Evolutionary conservation across 2,888 invertebrate species (phyloP), one percentile per base, ranked within the genome.

Genomic region (Drosophila tripunctata): DNA sequence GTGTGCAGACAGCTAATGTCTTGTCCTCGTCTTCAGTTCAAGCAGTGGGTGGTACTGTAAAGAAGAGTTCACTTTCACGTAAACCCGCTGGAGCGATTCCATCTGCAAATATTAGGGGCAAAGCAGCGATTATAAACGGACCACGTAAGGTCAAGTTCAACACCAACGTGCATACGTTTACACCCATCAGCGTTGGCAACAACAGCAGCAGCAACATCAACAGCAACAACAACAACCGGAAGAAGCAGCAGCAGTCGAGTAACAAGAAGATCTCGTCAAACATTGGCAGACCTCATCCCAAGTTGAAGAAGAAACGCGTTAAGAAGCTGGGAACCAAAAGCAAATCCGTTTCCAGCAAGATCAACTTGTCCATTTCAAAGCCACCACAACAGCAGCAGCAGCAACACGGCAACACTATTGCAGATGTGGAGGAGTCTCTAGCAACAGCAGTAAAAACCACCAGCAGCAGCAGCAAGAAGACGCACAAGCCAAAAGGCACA

Each of bases 101-200:
- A 12, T 2, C 31, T 44, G 31, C 21, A 4, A 35, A 45, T 31
- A 15, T n/a, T 36, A 38, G 27, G 38, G 12, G 36, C 17, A 27
- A 17, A 4, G n/a, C 27, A 17, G 5, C 55, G 2, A 50, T 43
- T 6, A 36, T 36, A 7, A 33, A 24, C 5, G 52, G 31, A 8
- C 33, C 56, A 0, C 71, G 82, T 1, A 75, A 82, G 24, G 86
- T 82, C 3, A 82, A 82, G 24, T 82, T 82, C 43, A 73, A 83
- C 10, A 4, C 65, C 12, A 70, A 78, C 38, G 67, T 85, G 10
- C 73, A 67, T 36, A 78, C 83, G 4, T 79, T 35, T 36, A 63
- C 79, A 8, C 43, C 64, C 15, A 43, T 5, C 12, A 45, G 19
- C n/a, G 55, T 4, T 17, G n/a, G n/a, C n/a, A n/a, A n/a, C n/a